Evolutionary conservation across 2,888 invertebrate genomes (phyloP).

Genomic region (Halictus quadricinctus): DNA sequence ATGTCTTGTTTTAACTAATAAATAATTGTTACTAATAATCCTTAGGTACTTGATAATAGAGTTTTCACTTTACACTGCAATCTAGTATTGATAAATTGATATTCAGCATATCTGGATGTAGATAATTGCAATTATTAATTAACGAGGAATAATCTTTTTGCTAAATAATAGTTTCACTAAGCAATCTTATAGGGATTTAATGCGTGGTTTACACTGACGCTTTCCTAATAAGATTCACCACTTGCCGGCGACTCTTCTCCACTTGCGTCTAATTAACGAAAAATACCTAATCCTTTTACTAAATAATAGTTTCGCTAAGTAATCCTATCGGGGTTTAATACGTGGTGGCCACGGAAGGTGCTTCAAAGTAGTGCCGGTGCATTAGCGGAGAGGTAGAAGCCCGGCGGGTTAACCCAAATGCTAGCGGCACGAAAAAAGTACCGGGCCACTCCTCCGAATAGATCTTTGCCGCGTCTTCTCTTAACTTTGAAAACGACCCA

Average conservation of each 20-base stretch:
- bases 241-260: not conserved
- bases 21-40: too few species aligned
- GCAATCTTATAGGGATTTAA: not conserved
- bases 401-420: not conserved
- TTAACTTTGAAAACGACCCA: not conserved
- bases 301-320: not conserved
- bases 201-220: not conserved
- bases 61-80: too few species aligned
- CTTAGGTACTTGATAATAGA: too few species aligned
- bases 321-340: not conserved
- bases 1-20: too few species aligned
- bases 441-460: constrained; percentile 8
- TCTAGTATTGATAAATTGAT: too few species aligned
- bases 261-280: not conserved
- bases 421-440: not conserved
- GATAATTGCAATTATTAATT: too few species aligned
- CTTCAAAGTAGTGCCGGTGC: not conserved
- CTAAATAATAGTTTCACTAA: not conserved
- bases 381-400: not conserved
- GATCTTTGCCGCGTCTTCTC: not conserved
- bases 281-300: not conserved
- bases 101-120: too few species aligned
- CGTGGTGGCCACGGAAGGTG: not conserved
- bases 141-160: not conserved
- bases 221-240: not conserved